Evolutionary conservation across 2,888 invertebrate genomes (phyloP), one percentile per base, ranked within the genome.

Genomic region (Harpalus rubripes): DNA sequence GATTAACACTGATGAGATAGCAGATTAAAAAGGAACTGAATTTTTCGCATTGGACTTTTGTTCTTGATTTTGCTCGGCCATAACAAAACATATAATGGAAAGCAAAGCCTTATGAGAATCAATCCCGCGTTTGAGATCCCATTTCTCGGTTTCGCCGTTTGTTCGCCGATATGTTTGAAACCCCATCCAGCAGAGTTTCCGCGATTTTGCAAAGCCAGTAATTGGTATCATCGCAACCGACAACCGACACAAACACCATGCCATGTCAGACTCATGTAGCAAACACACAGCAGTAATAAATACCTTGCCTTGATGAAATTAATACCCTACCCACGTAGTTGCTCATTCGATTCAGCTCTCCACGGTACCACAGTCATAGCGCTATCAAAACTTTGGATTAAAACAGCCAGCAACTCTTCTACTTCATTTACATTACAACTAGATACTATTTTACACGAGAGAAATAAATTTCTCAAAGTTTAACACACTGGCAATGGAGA

Each of bases 381-480:
- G 68, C 68, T 68, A 68, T 68, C 68, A 68, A 68, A 68, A 68
- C 68, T 68, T 68, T 68, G 68, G 68, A 68, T 68, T 68, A 68
- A 68, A 68, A 68, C 32, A 22, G n/a, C 41, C 32, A 15, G 32
- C 68, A 68, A 68, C 68, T 68, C 41, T 68, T 68, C 32, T 68
- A 16, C 68, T 68, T 32, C 68, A 68, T 68, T 68, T 68, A 68
- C 68, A 68, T 68, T 68, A 68, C 68, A 68, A 68, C 39, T 12
- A 63, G 22, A 8, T 10, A 52, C 12, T 52, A 52, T 52, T 12
- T 52, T 52, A 52, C 44, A 52, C 12, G 44, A 52, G 44, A 52
- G 44, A 52, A 52, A 52, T 52, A 52, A 52, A 52, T 52, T 52
- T 52, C 44, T 52, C 44, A 8, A 52, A 52, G 44, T 52, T 52